Evolutionary conservation across 2,113 vertebrate species (phyloP).

Genomic region (Mohoua ochrocephala): DNA sequence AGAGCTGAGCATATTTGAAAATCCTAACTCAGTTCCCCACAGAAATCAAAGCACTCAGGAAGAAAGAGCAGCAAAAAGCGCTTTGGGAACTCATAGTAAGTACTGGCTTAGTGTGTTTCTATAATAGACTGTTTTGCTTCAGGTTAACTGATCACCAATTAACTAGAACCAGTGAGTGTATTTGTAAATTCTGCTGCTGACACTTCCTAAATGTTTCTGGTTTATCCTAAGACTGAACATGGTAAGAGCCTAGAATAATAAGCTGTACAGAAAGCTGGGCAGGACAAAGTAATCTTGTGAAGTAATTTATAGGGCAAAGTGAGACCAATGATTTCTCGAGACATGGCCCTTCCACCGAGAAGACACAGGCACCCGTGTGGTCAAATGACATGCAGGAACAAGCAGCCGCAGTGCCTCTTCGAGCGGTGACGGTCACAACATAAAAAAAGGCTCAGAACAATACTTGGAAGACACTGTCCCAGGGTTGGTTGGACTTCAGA

Average conservation of each 20-base stretch:
- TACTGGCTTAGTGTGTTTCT: not conserved
- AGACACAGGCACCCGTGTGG: not conserved
- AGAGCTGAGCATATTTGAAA: not conserved
- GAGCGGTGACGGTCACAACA: not conserved
- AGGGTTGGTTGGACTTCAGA: not conserved
- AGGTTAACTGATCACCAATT: slow-evolving; percentile 21
- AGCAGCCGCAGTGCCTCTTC: not conserved
- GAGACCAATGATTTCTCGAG: not conserved
- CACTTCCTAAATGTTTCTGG: not conserved
- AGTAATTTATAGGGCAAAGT: not conserved
- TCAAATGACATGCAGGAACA: not conserved
- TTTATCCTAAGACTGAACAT: not conserved
- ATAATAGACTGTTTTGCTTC: not conserved
- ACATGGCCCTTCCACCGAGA: not conserved
- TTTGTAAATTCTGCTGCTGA: not conserved
- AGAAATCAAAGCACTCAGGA: not conserved
- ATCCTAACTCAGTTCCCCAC: not conserved
- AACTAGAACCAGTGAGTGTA: not conserved
- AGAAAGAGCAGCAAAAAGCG: not conserved
- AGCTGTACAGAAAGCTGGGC: not conserved
- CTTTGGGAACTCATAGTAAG: not conserved
- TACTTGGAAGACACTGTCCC: not conserved
- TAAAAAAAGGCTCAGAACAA: not conserved
- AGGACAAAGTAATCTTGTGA: not conserved
- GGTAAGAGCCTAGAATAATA: not conserved